Evolutionary conservation across 2,888 invertebrate species (phyloP).

Genomic region (Mimachlamys varia): DNA sequence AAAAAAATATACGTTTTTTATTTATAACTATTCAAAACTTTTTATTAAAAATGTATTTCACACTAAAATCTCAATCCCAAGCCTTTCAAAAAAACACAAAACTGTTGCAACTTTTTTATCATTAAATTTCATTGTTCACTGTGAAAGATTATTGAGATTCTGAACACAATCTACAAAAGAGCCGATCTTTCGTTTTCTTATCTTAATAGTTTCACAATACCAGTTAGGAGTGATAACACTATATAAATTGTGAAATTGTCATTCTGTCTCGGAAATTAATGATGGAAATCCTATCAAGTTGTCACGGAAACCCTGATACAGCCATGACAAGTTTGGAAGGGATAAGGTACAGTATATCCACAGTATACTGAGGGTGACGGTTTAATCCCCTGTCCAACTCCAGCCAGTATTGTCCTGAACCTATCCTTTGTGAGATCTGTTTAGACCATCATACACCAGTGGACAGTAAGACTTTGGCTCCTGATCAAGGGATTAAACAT

Average conservation of each 20-base stretch:
- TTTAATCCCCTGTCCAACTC: background rate
- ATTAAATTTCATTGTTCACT: background rate
- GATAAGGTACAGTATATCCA: background rate
- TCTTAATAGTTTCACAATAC: background rate
- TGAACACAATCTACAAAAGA: background rate
- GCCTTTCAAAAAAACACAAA: background rate
- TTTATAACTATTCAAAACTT: too few relatives aligned
- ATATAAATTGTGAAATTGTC: background rate
- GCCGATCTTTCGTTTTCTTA: background rate
- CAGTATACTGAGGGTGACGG: background rate
- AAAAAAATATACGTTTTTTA: too few relatives aligned
- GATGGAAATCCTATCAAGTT: background rate
- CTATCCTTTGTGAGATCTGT: background rate
- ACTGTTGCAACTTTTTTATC: background rate
- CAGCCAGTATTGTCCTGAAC: background rate
- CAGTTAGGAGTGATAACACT: background rate
- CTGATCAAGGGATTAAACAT: background rate
- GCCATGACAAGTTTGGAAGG: background rate
- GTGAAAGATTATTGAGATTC: background rate
- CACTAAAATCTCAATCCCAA: too few relatives aligned
- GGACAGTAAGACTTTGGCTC: background rate
- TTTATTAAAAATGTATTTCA: too few relatives aligned
- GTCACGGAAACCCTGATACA: background rate
- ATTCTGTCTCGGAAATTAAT: constrained; percentile 25
- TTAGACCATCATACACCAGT: background rate